Evolutionary conservation across 2,113 vertebrate genomes (phyloP).

Genomic region (Irena cyanogastra): DNA sequence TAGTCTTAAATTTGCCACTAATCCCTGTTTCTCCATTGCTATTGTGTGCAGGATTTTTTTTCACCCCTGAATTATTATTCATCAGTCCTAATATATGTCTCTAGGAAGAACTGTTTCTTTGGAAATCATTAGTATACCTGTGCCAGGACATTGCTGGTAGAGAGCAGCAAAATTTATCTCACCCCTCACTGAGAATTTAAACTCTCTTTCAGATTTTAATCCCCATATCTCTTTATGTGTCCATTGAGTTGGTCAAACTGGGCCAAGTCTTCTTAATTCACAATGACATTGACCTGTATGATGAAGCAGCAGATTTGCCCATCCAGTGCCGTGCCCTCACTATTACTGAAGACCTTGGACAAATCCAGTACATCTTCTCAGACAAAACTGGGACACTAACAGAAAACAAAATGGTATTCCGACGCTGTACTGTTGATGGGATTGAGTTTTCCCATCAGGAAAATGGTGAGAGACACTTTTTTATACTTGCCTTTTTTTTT

Average conservation of each 20-base stretch:
- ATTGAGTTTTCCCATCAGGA: slow-evolving; percentile 79
- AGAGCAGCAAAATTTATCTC: not conserved
- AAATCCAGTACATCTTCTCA: slow-evolving; percentile 81
- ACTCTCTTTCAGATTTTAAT: slow-evolving; percentile 75
- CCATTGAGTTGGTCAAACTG: slow-evolving; percentile 79
- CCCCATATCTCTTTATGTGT: slow-evolving; percentile 79
- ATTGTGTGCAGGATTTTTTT: not conserved
- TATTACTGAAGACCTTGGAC: slow-evolving; percentile 80
- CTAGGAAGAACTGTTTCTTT: not conserved
- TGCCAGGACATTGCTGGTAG: not conserved
- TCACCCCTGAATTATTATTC: not conserved
- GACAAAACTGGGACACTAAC: slow-evolving; percentile 83
- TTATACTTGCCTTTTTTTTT: not conserved
- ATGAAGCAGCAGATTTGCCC: slow-evolving; percentile 67
- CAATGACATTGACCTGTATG: slow-evolving; percentile 77
- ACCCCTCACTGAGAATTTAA: not conserved
- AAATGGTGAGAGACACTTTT: slow-evolving; percentile 63
- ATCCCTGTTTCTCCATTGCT: not conserved
- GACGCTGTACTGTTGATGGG: slow-evolving; percentile 76
- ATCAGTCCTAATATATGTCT: not conserved
- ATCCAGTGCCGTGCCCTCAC: slow-evolving; percentile 78
- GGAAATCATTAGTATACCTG: not conserved
- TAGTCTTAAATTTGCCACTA: not conserved
- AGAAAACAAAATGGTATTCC: slow-evolving; percentile 83
- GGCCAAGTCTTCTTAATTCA: slow-evolving; percentile 78